Conservation (phyloP, 2,113 vertebrate genomes). For the Sterrhoptilus dennistouni region DNA sequence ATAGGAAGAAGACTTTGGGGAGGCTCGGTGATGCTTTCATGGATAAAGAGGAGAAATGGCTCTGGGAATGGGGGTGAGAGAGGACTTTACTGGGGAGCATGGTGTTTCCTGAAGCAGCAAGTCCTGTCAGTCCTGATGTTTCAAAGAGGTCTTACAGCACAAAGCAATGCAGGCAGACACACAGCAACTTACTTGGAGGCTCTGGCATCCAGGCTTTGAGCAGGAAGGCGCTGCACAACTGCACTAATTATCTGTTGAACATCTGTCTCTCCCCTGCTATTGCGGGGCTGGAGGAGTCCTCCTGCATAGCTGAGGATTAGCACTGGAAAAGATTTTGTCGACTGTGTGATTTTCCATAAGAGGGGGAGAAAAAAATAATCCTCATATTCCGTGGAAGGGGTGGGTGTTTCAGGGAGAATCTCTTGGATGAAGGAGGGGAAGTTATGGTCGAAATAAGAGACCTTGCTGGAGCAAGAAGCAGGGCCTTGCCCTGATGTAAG, state of each 20-base stretch:
- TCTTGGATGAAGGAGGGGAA: neutral
- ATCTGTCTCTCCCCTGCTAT: constrained; percentile 37
- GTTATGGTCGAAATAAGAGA: neutral
- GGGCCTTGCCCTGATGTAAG: accelerated
- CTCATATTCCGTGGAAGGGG: neutral
- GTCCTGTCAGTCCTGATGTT: accelerated
- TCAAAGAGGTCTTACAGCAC: neutral
- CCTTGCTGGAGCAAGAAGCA: neutral
- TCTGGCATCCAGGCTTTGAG: neutral
- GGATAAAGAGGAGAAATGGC: neutral
- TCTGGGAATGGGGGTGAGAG: neutral
- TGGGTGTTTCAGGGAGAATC: neutral
- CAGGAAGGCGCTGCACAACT: constrained; percentile 48
- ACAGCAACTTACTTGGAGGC: neutral
- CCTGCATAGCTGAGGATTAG: constrained; percentile 40
- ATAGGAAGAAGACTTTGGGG: neutral
- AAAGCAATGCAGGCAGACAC: neutral
- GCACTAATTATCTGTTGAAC: constrained; percentile 53
- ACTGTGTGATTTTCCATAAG: constrained; percentile 17
- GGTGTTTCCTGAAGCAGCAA: neutral
- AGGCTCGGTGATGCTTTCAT: neutral
- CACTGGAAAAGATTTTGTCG: constrained; percentile 39
- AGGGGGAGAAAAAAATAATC: neutral
- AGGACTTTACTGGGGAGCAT: neutral
- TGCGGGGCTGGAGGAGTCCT: neutral